Evolutionary conservation across 30 jellyfish, hydroid and myxozoan species (phyloP), one percentile per base, ranked within the genome.

Genomic region (Hydractinia echinata): DNA sequence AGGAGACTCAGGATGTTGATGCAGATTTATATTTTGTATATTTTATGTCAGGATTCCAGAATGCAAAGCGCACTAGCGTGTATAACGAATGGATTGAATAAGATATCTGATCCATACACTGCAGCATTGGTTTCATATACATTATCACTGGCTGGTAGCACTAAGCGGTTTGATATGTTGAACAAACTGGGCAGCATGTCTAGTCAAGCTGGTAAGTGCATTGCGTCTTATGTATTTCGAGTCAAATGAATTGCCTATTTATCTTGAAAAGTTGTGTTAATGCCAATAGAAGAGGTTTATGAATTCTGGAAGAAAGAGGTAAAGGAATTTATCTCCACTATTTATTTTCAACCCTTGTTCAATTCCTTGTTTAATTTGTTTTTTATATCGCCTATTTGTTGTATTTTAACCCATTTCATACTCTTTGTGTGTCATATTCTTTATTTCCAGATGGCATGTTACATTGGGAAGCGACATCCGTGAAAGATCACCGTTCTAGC

Each of bases 101-200:
- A 54, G 7, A 68, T 89, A 15, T 64, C 76, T 3, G 96, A 89
- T 74, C 72, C 96, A 13, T 89, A 89, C 85, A 39, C 91, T 5
- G 76, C 84, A 16, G 78, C 95, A 14, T 53, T 89, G 10, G 11
- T 89, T 49, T 95, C 96, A 5, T 89, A 84, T 58, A 79, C 88
- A 13, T 73, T 79, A 76, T 62, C 96, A 20, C 55, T 72, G 53
- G 87, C 86, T 56, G 58, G 73, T 8, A 54, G 84, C 48, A 55
- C 54, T 8, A 56, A 89, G 16, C 55, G 85, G 48, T 55, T 54
- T 69, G 21, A 68, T 30, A 53, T 86, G 16, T 51, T 79, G 77
- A 51, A 81, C 21, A 69, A 39, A 50, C 54, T 86, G 77, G 51
- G 71, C 64, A 73, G 69, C 21, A 60, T 79, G 83, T 89, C 84